Percentiles rank a stretch among this genome's conserved stretches.
These are phyloP conservation scores for Gouania willdenowi DNA, from an alignment of 2,797 vertebrate genomes.

Conservation along the genomic window DNA sequence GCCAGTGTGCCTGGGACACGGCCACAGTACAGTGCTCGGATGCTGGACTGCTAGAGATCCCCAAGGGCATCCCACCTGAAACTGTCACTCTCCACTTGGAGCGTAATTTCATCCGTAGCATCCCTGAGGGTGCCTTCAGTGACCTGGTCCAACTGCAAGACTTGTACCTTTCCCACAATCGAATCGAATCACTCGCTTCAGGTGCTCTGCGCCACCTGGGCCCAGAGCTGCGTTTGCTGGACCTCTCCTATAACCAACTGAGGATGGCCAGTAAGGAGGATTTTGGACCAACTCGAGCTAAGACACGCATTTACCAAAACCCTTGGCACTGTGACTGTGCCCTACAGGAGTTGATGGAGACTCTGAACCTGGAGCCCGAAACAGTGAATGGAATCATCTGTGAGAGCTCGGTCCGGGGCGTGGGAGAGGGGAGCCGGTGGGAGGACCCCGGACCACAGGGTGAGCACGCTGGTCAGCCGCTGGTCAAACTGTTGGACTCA, in stretches of 20 bases:
- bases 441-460: conserved; percentile 66
- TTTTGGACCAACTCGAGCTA: conserved; percentile 66
- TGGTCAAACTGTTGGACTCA: conserved; percentile 71
- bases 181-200: conserved; percentile 68
- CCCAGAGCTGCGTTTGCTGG: conserved; percentile 70
- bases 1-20: conserved; percentile 67
- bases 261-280: conserved; percentile 55
- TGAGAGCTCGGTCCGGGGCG: conserved; percentile 64
- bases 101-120: conserved; percentile 72
- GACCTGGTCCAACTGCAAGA: conserved; percentile 71
- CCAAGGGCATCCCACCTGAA: conserved; percentile 70
- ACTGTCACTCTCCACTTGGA: conserved; percentile 76
- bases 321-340: conserved; percentile 80
- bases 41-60: conserved; percentile 69
- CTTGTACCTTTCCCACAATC: conserved; percentile 78
- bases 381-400: conserved; percentile 63
- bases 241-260: conserved; percentile 77
- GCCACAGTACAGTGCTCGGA: conserved; percentile 72
- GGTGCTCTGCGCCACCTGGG: conserved; percentile 72
- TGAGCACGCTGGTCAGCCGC: conserved; percentile 66
- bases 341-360: conserved; percentile 77
- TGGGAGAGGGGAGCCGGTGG: conserved; percentile 70
- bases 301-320: conserved; percentile 76
- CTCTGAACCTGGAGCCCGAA: conserved; percentile 71
- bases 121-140: conserved; percentile 70